Evolutionary conservation across 2,113 vertebrate genomes (phyloP).

Genomic region (Phocoena phocoena): DNA sequence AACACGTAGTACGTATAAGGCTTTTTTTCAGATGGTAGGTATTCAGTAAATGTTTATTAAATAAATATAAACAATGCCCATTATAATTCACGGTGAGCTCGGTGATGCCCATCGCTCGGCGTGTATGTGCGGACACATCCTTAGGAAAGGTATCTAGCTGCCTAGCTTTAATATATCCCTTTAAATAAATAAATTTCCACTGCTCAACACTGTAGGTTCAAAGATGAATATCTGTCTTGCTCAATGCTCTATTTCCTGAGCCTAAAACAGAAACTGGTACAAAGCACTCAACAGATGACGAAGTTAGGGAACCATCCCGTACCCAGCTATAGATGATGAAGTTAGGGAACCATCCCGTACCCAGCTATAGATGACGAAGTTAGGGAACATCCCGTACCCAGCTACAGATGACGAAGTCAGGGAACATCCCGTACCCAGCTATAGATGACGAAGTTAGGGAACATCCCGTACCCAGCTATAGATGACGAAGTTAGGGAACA

Average conservation of each 20-base stretch:
- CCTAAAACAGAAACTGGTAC: not conserved
- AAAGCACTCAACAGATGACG: not conserved
- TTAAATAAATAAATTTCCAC: not conserved
- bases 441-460: too few species aligned
- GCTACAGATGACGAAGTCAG: too few species aligned
- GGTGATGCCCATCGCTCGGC: not conserved
- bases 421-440: too few species aligned
- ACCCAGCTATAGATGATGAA: not conserved
- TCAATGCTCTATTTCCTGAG: not conserved
- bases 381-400: too few species aligned
- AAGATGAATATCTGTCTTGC: not conserved
- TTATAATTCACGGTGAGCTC: not conserved
- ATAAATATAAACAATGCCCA: not conserved
- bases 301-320: not conserved
- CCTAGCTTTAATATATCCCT: not conserved
- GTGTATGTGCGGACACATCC: not conserved
- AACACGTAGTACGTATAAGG: accelerated
- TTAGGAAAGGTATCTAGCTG: not conserved
- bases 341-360: too few species aligned
- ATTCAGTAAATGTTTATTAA: not conserved
- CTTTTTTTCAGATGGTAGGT: not conserved
- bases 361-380: too few species aligned
- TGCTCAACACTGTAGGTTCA: not conserved
- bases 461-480: too few species aligned
- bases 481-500: too few species aligned